Conservation (phyloP, 2,797 vertebrate genomes). For the Lagocephalus sceleratus region DNA sequence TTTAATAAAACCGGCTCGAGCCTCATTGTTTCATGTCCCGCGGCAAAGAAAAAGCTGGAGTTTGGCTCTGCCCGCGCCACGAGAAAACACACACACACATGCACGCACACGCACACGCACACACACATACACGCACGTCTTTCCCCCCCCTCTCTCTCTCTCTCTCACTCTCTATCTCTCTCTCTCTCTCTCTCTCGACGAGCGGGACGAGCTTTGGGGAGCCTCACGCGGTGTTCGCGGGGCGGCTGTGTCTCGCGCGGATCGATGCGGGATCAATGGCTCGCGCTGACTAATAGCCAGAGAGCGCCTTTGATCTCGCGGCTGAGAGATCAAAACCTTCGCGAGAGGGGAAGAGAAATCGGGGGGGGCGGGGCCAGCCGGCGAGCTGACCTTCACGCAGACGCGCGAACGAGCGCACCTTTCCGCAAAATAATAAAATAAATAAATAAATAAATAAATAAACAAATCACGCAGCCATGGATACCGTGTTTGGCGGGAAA, state of each 20-base stretch:
- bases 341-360: slow-evolving; percentile 71
- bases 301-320: slow-evolving; percentile 88
- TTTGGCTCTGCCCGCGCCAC: slow-evolving; percentile 76
- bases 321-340: slow-evolving; percentile 86
- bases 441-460: too few relatives aligned
- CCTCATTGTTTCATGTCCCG: slow-evolving; percentile 92
- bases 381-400: slow-evolving; percentile 77
- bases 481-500: too few relatives aligned
- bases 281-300: slow-evolving; percentile 88
- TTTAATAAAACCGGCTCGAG: slow-evolving; percentile 87
- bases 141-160: slow-evolving; percentile 48
- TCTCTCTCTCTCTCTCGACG: slow-evolving; percentile 64
- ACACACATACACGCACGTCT: slow-evolving; percentile 13
- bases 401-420: slow-evolving; percentile 9
- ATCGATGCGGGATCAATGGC: slow-evolving; percentile 89
- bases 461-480: background rate
- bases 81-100: slow-evolving; percentile 52
- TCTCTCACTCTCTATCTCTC: slow-evolving; percentile 25
- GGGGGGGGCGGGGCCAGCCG: slow-evolving; percentile 69
- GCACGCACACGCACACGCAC: slow-evolving; percentile 11
- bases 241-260: slow-evolving; percentile 83
- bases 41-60: slow-evolving; percentile 85
- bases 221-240: slow-evolving; percentile 80
- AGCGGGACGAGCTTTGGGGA: slow-evolving; percentile 81
- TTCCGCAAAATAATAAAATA: slow-evolving; percentile 22